Evolutionary conservation across 2,113 vertebrate species (phyloP).

Genomic region (Aythya baeri): DNA sequence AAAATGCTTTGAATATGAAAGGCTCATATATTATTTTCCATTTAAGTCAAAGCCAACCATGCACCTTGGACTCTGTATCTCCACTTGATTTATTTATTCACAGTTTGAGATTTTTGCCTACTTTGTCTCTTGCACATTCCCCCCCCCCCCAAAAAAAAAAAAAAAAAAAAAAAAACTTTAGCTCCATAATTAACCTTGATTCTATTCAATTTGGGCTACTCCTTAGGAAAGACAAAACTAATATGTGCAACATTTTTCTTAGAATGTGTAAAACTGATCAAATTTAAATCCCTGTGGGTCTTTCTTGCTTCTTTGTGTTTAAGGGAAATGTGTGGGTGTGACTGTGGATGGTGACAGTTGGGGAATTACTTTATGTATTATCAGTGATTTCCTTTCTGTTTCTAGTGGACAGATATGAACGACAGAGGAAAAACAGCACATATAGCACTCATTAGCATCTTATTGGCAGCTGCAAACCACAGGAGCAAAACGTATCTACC

Average conservation of each 20-base stretch:
- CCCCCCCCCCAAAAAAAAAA: too few relatives aligned
- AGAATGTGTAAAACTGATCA: not conserved
- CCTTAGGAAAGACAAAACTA: constrained; percentile 1
- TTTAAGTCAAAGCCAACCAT: not conserved
- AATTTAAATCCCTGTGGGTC: not conserved
- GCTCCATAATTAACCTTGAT: not conserved
- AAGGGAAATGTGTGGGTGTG: not conserved
- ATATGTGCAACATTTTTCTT: not conserved
- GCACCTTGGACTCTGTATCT: not conserved
- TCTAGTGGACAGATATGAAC: not conserved
- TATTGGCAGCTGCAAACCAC: not conserved
- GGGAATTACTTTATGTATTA: not conserved
- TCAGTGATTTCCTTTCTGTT: not conserved
- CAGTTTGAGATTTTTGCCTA: not conserved
- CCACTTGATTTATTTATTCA: not conserved
- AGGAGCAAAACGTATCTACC: not conserved
- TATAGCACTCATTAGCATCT: not conserved
- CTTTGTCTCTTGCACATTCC: not conserved
- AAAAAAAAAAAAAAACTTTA: not conserved
- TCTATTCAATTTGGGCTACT: not conserved
- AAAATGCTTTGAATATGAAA: not conserved
- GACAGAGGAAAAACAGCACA: not conserved
- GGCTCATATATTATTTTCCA: not conserved
- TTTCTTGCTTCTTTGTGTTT: constrained; percentile 44
- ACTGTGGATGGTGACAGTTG: not conserved